These are phyloP conservation scores for Oncorhynchus kisutch DNA, from an alignment of 2,113 vertebrate genomes.

Conservation along the genomic window DNA sequence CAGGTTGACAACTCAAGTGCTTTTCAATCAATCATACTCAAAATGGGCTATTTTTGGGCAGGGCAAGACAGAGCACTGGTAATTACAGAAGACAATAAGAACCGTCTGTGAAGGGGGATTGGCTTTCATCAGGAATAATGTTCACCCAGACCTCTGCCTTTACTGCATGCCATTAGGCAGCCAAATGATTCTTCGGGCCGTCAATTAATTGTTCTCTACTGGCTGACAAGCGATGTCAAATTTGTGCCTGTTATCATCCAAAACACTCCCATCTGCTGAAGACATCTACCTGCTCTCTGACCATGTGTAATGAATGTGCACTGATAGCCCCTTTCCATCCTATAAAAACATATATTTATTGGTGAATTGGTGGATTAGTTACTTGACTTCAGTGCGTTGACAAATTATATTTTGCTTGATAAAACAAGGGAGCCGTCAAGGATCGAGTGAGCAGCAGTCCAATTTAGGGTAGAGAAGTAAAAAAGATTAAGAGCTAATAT, in stretches of 20 bases:
- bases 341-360: background rate
- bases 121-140: conserved; percentile 20
- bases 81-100: background rate
- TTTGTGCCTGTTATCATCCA: background rate
- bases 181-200: conserved; percentile 13
- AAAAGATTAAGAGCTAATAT: background rate
- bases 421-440: background rate
- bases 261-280: background rate
- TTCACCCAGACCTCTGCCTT: conserved; percentile 10
- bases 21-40: background rate
- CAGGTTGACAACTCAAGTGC: too few species aligned
- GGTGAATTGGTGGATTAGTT: background rate
- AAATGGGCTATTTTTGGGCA: background rate
- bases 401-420: background rate
- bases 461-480: background rate
- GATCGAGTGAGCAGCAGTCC: background rate
- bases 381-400: background rate
- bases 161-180: conserved; percentile 17
- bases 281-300: conserved; percentile 2
- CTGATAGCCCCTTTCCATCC: background rate
- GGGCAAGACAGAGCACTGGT: background rate
- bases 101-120: background rate
- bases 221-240: background rate
- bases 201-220: conserved; percentile 9
- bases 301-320: background rate